A percentile compares a stretch with the other conserved stretches of the same genome.
phyloP scores from a whole-genome alignment of 2,888 invertebrate genomes.

The Tuberolachnus salignus region DNA sequence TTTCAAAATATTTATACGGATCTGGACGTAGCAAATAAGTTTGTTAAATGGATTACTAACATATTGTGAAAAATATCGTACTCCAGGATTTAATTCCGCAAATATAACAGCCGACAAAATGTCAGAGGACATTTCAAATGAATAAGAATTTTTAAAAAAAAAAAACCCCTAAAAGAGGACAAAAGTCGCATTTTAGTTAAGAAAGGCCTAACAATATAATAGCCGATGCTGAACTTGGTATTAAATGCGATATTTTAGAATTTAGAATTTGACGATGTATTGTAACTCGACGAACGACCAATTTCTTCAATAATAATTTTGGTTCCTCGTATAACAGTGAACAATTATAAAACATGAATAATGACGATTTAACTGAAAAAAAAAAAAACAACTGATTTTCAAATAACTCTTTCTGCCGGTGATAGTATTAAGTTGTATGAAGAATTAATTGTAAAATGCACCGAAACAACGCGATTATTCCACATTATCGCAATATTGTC shows the following conservation, averaged over 20 bases:
- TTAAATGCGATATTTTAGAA: neutral
- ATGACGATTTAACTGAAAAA: constrained; percentile 3
- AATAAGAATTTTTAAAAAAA: neutral
- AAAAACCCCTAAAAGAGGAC: neutral
- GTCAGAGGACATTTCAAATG: neutral
- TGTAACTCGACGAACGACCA: neutral
- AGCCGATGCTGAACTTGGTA: constrained; percentile 1
- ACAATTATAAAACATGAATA: neutral
- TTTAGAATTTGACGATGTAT: neutral
- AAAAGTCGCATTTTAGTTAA: constrained; percentile 1
- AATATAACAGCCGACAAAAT: neutral
- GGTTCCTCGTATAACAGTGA: neutral
- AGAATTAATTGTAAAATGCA: no score
- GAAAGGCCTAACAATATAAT: neutral
- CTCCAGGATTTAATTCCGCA: neutral
- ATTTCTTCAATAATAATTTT: constrained; percentile 1
- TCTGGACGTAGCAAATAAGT: neutral
- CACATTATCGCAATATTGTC: no score
- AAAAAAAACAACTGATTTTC: neutral
- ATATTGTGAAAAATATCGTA: neutral
- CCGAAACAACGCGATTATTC: no score
- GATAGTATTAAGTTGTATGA: no score
- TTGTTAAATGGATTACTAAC: neutral
- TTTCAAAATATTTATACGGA: neutral
- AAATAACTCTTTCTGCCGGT: neutral